A percentile compares a stretch with the other conserved stretches of the same genome.
Conservation (phyloP, 2,113 vertebrate genomes). For the Pelecanoides urinatrix region DNA sequence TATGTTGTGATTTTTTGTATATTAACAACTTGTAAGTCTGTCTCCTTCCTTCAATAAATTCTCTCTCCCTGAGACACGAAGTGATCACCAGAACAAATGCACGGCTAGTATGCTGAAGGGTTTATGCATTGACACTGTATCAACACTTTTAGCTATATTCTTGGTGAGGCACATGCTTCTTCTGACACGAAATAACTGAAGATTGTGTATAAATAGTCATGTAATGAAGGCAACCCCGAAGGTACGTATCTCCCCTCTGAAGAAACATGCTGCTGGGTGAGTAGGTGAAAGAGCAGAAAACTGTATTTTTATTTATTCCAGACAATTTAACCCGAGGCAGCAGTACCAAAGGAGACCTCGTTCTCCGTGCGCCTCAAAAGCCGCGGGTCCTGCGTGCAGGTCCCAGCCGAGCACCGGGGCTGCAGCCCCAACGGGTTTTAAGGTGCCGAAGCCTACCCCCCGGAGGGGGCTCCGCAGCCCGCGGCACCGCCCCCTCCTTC, state of each 20-base stretch:
- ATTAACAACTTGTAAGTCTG: neutral
- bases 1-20: neutral
- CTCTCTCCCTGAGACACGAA: neutral
- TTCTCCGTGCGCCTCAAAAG: rapidly evolving
- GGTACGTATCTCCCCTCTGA: neutral
- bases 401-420: neutral
- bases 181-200: neutral
- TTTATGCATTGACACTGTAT: rapidly evolving
- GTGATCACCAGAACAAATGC: neutral
- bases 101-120: rapidly evolving
- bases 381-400: no score
- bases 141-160: rapidly evolving
- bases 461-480: neutral
- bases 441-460: neutral
- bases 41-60: neutral
- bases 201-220: rapidly evolving
- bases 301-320: neutral
- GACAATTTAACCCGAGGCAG: no score
- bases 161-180: rapidly evolving
- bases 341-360: neutral
- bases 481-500: neutral
- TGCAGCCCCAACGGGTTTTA: rapidly evolving
- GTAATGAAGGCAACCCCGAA: neutral
- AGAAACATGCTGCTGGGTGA: neutral
- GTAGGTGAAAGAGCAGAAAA: neutral